Conservation (phyloP, 2,888 invertebrate genomes). For the Dicycla oo region DNA sequence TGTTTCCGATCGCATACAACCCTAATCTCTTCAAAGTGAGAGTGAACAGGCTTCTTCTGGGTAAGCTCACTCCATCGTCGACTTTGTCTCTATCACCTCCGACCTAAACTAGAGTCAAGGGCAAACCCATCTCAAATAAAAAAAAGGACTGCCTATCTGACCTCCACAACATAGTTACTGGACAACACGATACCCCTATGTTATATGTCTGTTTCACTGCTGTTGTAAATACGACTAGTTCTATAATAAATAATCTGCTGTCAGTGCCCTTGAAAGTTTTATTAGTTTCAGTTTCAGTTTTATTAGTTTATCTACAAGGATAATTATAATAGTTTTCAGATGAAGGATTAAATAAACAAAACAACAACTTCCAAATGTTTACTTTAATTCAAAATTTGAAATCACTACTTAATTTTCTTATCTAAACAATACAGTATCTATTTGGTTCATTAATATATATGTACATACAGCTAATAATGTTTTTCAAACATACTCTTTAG, state of each 20-base stretch:
- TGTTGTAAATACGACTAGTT: not conserved
- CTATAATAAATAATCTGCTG: not conserved
- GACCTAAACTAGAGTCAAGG: no score
- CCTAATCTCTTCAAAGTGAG: no score
- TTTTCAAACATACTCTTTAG: slow-evolving; percentile 83
- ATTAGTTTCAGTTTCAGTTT: not conserved
- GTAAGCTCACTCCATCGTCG: no score
- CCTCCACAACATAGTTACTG: not conserved
- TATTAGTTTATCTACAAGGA: not conserved
- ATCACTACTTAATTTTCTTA: slow-evolving; percentile 82
- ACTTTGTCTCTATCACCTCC: no score
- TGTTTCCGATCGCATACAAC: no score
- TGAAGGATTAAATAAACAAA: slow-evolving; percentile 59
- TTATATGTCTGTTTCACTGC: not conserved
- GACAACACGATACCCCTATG: not conserved
- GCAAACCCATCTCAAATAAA: no score
- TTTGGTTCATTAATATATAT: slow-evolving; percentile 76
- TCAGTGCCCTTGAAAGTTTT: not conserved
- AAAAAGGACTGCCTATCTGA: not conserved
- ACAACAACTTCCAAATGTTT: slow-evolving; percentile 74
- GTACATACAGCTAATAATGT: slow-evolving; percentile 83
- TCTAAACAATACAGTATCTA: slow-evolving; percentile 77
- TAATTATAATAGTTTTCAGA: slow-evolving; percentile 3
- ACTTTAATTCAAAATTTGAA: slow-evolving; percentile 83
- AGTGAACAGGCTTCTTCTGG: no score